These are phyloP conservation scores for Malurus splendens DNA, from an alignment of 2,797 vertebrate genomes.

Conservation along the genomic window DNA sequence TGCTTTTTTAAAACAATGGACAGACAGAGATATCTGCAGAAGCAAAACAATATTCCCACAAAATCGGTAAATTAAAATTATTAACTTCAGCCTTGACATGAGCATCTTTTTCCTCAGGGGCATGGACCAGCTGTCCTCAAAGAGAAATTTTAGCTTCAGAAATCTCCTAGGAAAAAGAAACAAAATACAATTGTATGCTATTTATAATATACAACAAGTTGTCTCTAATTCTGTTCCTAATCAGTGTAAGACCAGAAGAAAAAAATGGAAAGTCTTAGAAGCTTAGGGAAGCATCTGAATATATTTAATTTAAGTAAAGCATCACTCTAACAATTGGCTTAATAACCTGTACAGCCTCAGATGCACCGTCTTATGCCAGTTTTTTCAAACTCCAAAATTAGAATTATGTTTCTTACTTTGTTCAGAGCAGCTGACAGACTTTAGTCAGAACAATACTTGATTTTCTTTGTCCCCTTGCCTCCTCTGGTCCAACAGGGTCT, in stretches of 20 bases:
- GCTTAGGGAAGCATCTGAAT: neutral
- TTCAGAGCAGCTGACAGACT: neutral
- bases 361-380: neutral
- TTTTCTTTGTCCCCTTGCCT: neutral
- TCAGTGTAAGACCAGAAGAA: neutral
- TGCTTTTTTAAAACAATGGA: neutral
- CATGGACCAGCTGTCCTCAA: neutral
- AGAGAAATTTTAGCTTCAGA: constrained; percentile 7
- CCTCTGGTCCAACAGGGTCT: neutral
- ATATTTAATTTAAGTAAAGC: neutral
- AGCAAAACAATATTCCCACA: neutral
- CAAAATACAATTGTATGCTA: neutral
- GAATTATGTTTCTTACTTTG: neutral
- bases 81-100: constrained; percentile 10
- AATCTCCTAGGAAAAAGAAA: neutral
- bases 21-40: neutral
- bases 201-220: neutral
- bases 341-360: neutral
- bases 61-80: constrained; percentile 23
- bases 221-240: neutral
- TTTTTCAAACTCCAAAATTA: neutral
- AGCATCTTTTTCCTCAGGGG: constrained; percentile 4
- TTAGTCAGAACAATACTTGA: neutral
- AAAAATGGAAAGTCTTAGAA: neutral
- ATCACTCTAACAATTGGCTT: neutral